Percentiles rank a stretch among this genome's conserved stretches.
Evolutionary conservation across 2,797 vertebrate species (phyloP).

Genomic region (Synanceia verrucosa): DNA sequence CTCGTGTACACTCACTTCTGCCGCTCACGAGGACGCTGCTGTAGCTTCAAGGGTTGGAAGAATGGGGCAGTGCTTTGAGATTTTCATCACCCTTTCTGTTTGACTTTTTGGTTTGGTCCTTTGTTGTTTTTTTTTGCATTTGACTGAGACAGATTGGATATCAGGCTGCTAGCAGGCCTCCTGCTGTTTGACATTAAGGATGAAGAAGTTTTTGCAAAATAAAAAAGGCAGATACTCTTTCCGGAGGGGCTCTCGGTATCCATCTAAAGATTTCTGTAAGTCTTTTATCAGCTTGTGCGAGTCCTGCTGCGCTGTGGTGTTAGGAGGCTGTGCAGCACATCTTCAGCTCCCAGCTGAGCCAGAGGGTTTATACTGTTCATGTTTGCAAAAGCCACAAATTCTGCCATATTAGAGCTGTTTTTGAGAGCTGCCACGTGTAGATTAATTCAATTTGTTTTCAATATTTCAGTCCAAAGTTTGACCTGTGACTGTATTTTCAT

Average conservation of each 20-base stretch:
- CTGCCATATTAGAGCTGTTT: conserved; percentile 9
- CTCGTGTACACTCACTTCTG: conserved; percentile 67
- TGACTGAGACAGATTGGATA: conserved; percentile 52
- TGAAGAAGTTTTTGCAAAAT: conserved; percentile 79
- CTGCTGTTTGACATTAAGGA: conserved; percentile 66
- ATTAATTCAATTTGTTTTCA: conserved; percentile 12
- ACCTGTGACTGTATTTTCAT: not conserved
- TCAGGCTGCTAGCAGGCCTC: conserved; percentile 50
- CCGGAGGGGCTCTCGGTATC: conserved; percentile 72
- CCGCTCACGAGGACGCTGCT: conserved; percentile 57
- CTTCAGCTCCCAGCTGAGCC: conserved; percentile 26
- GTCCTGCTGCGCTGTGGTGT: conserved; percentile 36
- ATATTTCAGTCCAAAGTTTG: not conserved
- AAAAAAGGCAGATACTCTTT: conserved; percentile 78
- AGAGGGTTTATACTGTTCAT: conserved; percentile 15
- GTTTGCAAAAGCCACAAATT: conserved; percentile 16
- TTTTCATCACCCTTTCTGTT: conserved; percentile 32
- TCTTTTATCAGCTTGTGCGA: conserved; percentile 57
- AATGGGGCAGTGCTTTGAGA: conserved; percentile 54
- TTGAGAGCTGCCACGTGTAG: conserved; percentile 7
- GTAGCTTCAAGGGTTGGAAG: conserved; percentile 48
- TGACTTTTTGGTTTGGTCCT: conserved; percentile 52
- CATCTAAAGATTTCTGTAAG: conserved; percentile 89
- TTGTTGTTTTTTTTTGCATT: conserved; percentile 14
- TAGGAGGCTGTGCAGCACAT: conserved; percentile 26